Conservation (phyloP, 2,888 invertebrate species). For the Apamea monoglypha region DNA sequence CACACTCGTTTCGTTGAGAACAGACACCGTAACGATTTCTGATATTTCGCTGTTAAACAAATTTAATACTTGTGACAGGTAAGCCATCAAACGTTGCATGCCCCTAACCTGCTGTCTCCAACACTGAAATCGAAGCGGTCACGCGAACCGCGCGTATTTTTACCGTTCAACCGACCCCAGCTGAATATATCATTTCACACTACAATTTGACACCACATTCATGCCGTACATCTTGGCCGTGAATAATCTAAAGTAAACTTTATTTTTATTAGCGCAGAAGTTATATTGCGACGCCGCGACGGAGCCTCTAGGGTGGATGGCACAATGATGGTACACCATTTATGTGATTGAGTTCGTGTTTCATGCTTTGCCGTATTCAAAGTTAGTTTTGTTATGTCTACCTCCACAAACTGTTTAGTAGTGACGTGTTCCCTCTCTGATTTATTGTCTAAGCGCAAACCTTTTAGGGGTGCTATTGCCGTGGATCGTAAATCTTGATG, state of each 20-base stretch:
- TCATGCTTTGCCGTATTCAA: slow-evolving; percentile 74
- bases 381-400: slow-evolving; percentile 82
- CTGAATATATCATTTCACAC: slow-evolving; percentile 87
- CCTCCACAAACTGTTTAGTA: slow-evolving; percentile 73
- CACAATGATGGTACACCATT: slow-evolving; percentile 76
- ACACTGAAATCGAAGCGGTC: slow-evolving; percentile 78
- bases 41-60: slow-evolving; percentile 76
- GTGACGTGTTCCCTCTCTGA: slow-evolving; percentile 74
- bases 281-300: slow-evolving; percentile 46
- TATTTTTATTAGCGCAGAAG: slow-evolving; percentile 65
- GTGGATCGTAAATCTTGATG: slow-evolving; percentile 73
- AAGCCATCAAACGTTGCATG: slow-evolving; percentile 80
- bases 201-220: slow-evolving; percentile 83
- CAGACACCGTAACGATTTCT: slow-evolving; percentile 54
- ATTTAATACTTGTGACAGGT: slow-evolving; percentile 82
- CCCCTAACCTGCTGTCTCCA: slow-evolving; percentile 74
- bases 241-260: slow-evolving; percentile 71
- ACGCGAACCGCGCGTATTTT: slow-evolving; percentile 80
- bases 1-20: slow-evolving; percentile 15
- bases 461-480: slow-evolving; percentile 71
- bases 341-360: slow-evolving; percentile 82
- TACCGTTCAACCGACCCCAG: slow-evolving; percentile 72
- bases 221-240: slow-evolving; percentile 68
- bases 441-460: slow-evolving; percentile 75
- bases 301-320: slow-evolving; percentile 68